phyloP scores from a whole-genome alignment of 2,797 vertebrate genomes.

The Malacoctenus gilli region DNA sequence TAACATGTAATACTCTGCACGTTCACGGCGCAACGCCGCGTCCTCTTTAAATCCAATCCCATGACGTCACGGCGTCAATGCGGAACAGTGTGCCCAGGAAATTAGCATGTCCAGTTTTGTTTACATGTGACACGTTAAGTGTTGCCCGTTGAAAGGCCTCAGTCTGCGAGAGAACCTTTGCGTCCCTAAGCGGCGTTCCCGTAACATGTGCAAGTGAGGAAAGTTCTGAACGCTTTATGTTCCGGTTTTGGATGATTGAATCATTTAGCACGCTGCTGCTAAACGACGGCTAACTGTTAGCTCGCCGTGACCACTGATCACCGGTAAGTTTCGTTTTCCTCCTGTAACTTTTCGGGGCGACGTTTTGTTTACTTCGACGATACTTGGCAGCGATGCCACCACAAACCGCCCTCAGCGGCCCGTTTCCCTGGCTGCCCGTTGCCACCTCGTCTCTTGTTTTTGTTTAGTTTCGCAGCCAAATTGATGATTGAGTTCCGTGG shows the following conservation, averaged over 20 bases:
- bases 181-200: not conserved
- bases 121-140: conserved; percentile 59
- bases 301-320: not conserved
- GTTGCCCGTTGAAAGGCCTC: not conserved
- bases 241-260: not conserved
- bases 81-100: conserved; percentile 56
- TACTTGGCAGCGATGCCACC: not conserved
- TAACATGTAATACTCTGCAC: too few relatives aligned
- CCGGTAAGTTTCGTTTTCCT: conserved; percentile 50
- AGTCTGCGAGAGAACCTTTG: not conserved
- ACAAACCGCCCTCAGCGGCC: not conserved
- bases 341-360: too few relatives aligned
- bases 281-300: conserved; percentile 35
- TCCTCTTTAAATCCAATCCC: conserved; percentile 43
- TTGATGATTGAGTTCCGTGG: conserved; percentile 51
- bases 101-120: conserved; percentile 49
- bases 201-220: too few relatives aligned
- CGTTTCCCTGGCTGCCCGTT: not conserved
- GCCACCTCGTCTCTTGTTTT: not conserved
- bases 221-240: too few relatives aligned
- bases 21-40: not conserved
- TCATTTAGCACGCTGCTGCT: not conserved
- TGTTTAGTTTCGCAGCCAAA: conserved; percentile 1
- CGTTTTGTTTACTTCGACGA: too few relatives aligned
- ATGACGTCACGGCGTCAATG: conserved; percentile 51